Conservation (phyloP, 1,140 invertebrate genomes). For the Aradophagus sp. region DNA sequence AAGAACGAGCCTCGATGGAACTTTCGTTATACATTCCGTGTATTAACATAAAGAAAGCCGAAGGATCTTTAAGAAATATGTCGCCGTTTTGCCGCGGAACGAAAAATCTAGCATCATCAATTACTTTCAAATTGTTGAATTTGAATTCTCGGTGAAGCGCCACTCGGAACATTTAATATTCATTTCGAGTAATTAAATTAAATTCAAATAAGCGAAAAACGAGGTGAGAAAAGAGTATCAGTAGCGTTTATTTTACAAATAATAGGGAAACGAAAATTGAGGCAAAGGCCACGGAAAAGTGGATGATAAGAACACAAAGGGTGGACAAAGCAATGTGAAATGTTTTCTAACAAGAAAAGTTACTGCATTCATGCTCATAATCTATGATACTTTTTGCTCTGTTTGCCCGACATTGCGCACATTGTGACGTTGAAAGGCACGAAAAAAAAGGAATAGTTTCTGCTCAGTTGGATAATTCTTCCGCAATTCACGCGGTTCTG, state of each 20-base stretch:
- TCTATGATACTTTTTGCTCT: constrained; percentile 55
- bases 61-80: no score
- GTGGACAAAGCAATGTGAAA: constrained; percentile 51
- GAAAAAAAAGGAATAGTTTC: constrained; percentile 52
- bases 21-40: no score
- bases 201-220: constrained; percentile 15
- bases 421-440: constrained; percentile 40
- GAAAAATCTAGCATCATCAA: no score
- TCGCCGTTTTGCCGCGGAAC: no score
- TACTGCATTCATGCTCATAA: constrained; percentile 53
- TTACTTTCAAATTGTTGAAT: constrained; percentile 31
- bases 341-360: constrained; percentile 54
- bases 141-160: no score
- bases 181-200: constrained; percentile 32
- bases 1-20: no score
- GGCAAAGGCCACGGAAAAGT: constrained; percentile 41
- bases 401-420: constrained; percentile 45
- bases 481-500: constrained; percentile 23
- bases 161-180: no score
- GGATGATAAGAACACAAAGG: constrained; percentile 51
- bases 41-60: no score
- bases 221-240: constrained; percentile 2
- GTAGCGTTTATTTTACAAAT: constrained; percentile 14
- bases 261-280: constrained; percentile 25
- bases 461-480: constrained; percentile 53